Percentiles rank a stretch among this genome's conserved stretches.
These are phyloP conservation scores for Spermophilus dauricus DNA, from an alignment of 2,113 vertebrate genomes.

Conservation along the genomic window DNA sequence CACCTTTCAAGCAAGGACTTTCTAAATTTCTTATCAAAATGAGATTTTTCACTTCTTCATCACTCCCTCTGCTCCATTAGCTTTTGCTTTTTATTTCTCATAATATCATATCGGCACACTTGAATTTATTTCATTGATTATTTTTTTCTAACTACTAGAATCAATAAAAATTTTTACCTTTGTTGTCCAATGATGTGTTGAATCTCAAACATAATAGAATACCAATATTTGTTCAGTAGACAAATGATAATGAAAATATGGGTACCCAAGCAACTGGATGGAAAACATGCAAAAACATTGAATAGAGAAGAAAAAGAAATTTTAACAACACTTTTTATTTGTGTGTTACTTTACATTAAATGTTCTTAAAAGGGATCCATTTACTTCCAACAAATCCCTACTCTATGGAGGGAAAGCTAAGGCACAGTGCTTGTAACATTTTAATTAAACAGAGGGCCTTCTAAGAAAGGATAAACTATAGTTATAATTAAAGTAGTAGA, in stretches of 20 bases:
- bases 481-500: not conserved
- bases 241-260: not conserved
- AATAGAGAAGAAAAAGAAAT: not conserved
- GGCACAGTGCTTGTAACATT: not conserved
- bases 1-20: not conserved
- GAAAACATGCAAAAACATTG: not conserved
- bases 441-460: fast-evolving
- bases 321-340: not conserved
- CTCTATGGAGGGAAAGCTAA: not conserved
- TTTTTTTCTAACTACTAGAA: not conserved
- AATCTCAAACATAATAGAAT: not conserved
- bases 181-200: not conserved
- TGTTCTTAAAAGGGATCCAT: not conserved
- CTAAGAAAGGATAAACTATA: not conserved
- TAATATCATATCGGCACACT: not conserved
- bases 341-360: not conserved
- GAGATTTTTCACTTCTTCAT: not conserved
- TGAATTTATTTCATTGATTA: not conserved
- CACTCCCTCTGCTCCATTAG: not conserved
- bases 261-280: not conserved
- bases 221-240: constrained; percentile 12
- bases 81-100: not conserved
- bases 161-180: not conserved
- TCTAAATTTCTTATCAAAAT: not conserved
- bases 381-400: not conserved